These are phyloP conservation scores for Chrysemys picta DNA, from an alignment of 2,113 vertebrate species.

Conservation along the genomic window DNA sequence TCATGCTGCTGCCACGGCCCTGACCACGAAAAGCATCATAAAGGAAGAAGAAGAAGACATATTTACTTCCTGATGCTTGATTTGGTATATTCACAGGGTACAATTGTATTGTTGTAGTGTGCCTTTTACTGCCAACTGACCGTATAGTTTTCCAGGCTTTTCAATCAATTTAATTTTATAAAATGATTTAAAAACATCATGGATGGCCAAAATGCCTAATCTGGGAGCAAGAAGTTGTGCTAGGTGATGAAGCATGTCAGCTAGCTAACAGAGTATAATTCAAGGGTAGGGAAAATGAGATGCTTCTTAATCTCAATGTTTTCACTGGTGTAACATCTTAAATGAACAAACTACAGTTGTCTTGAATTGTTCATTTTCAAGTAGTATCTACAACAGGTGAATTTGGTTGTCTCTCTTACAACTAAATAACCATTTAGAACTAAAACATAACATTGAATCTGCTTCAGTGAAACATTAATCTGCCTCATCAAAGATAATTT, in stretches of 20 bases:
- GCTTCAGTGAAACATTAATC: background rate
- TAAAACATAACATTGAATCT: background rate
- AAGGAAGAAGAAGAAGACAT: background rate
- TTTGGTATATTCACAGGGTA: conserved; percentile 18
- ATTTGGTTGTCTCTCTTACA: background rate
- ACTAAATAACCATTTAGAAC: background rate
- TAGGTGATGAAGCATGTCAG: background rate
- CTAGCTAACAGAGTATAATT: background rate
- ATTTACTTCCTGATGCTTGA: conserved; percentile 4
- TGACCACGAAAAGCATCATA: too few relatives aligned
- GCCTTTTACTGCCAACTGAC: conserved; percentile 6
- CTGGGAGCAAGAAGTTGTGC: background rate
- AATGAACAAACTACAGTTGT: background rate
- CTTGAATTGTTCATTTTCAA: conserved; percentile 7
- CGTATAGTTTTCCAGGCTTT: background rate
- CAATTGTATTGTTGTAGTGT: background rate
- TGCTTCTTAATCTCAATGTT: background rate
- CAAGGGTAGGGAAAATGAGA: background rate
- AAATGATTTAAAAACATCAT: conserved; percentile 33
- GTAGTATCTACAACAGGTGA: background rate
- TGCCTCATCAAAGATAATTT: conserved; percentile 21
- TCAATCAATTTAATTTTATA: conserved; percentile 11
- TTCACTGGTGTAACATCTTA: background rate
- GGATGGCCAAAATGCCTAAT: background rate
- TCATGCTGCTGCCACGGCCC: too few relatives aligned